These are phyloP conservation scores for Taxidea taxus DNA, from an alignment of 2,113 vertebrate species.

Conservation along the genomic window DNA sequence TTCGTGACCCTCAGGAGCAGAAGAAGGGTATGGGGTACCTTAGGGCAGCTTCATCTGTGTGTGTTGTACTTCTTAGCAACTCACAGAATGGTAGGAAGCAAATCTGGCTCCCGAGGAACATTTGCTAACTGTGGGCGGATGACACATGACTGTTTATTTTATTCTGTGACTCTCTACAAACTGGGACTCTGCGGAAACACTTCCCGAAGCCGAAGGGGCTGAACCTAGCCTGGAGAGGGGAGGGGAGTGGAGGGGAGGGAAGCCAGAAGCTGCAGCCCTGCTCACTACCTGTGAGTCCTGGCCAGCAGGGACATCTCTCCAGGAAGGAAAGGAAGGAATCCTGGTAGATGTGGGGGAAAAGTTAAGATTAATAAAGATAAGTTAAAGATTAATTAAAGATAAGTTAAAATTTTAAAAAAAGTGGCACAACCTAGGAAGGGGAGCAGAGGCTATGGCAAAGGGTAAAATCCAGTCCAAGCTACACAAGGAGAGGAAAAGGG, in stretches of 20 bases:
- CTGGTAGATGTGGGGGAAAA: background rate
- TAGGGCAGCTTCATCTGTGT: background rate
- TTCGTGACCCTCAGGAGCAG: background rate
- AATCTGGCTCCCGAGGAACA: background rate
- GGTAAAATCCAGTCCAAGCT: background rate
- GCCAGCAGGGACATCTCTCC: background rate
- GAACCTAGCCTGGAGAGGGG: accelerated
- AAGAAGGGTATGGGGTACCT: accelerated
- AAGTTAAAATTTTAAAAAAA: no score
- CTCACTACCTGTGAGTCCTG: background rate
- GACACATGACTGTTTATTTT: background rate
- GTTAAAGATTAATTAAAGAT: no score
- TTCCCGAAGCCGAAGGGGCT: background rate
- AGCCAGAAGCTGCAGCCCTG: background rate
- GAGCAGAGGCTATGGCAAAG: background rate
- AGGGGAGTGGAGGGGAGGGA: no score
- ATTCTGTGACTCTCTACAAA: background rate
- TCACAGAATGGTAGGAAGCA: background rate
- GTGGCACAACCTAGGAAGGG: background rate
- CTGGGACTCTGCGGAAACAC: background rate
- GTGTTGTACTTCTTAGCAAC: background rate
- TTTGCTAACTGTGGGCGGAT: background rate
- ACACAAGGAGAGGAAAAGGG: no score
- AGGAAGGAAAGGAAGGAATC: background rate
- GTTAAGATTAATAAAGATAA: no score